A percentile compares a stretch with the other conserved stretches of the same genome.
phyloP scores from a whole-genome alignment of 2,888 invertebrate genomes.

The Notocelia uddmanniana region DNA sequence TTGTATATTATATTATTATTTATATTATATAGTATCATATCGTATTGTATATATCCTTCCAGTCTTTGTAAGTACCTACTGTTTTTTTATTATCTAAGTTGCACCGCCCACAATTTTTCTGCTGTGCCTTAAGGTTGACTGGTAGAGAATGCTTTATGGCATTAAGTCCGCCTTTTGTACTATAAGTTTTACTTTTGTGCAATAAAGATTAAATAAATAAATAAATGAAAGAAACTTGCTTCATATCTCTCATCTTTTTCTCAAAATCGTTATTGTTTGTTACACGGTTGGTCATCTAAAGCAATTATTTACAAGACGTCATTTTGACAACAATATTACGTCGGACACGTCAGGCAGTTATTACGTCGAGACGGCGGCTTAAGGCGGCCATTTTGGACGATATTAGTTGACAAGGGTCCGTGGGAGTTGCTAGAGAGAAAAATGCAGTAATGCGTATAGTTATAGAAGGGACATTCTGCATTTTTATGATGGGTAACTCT shows the following conservation, averaged over 20 bases:
- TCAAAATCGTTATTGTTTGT: not conserved
- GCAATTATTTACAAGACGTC: conserved; percentile 13
- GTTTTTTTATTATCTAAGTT: no score
- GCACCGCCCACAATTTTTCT: no score
- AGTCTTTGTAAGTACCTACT: no score
- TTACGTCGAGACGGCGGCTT: not conserved
- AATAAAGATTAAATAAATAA: no score
- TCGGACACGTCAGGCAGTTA: conserved; percentile 6
- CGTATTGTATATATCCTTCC: no score
- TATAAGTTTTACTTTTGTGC: no score
- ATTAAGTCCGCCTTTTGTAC: no score
- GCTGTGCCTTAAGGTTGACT: no score
- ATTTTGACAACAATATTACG: conserved; percentile 22
- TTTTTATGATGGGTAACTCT: not conserved
- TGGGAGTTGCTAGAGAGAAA: not conserved
- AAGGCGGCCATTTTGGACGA: conserved; percentile 5
- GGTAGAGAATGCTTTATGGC: no score
- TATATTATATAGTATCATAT: no score
- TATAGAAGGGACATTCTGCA: not conserved
- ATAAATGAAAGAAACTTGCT: not conserved
- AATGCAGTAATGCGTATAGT: not conserved
- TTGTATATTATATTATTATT: no score
- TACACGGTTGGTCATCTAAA: conserved; percentile 6
- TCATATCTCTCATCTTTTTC: not conserved
- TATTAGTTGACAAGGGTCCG: conserved; percentile 23